Percentiles rank a stretch among this genome's conserved stretches.
phyloP scores from a whole-genome alignment of 1,140 invertebrate genomes.

The Hylyphantes graminicola region DNA sequence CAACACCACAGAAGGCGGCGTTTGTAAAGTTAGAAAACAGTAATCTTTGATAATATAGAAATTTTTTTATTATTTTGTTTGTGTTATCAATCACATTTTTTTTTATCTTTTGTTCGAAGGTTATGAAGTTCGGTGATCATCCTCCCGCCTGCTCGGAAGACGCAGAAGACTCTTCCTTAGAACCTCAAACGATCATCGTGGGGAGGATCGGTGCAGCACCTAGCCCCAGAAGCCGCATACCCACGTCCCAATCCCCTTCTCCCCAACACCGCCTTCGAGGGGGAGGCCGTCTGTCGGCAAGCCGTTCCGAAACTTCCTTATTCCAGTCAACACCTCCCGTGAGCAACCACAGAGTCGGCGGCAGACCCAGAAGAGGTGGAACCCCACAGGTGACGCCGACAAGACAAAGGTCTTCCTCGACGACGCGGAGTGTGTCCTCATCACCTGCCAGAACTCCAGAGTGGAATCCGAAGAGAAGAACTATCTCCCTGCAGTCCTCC shows the following conservation, averaged over 20 bases:
- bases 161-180: constrained; percentile 41
- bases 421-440: constrained; percentile 28
- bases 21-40: too few relatives aligned
- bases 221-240: constrained; percentile 33
- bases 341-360: neutral
- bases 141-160: constrained; percentile 35
- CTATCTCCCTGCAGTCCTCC: constrained; percentile 37
- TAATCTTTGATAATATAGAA: too few relatives aligned
- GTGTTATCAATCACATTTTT: too few relatives aligned
- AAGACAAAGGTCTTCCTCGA: constrained; percentile 35
- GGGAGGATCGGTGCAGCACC: neutral
- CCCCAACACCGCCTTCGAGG: constrained; percentile 39
- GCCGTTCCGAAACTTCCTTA: constrained; percentile 47
- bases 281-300: constrained; percentile 12
- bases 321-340: constrained; percentile 36
- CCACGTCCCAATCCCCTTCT: constrained; percentile 41
- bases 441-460: constrained; percentile 45
- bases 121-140: constrained; percentile 39
- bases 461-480: constrained; percentile 50
- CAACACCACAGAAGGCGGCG: too few relatives aligned
- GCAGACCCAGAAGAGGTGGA: constrained; percentile 10
- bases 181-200: constrained; percentile 8
- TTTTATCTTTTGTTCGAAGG: too few relatives aligned
- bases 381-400: neutral
- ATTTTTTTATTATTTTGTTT: too few relatives aligned